phyloP scores from a whole-genome alignment of 2,113 vertebrate genomes.

The Poeciliopsis retropinna region DNA sequence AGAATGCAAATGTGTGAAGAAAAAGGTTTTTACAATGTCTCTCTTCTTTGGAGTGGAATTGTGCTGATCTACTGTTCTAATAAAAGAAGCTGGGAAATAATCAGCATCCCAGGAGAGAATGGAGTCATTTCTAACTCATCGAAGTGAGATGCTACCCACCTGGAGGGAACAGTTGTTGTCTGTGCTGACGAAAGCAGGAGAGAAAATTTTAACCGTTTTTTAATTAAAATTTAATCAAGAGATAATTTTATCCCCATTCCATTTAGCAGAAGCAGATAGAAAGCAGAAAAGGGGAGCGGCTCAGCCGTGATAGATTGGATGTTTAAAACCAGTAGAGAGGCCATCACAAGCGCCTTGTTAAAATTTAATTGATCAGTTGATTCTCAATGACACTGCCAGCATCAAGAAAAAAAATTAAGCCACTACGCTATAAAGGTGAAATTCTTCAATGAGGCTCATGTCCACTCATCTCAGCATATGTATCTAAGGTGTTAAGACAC shows the following conservation, averaged over 20 bases:
- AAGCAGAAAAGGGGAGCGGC: conserved; percentile 39
- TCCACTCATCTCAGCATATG: conserved; percentile 9
- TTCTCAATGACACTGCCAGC: conserved; percentile 62
- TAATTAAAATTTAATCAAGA: conserved; percentile 84
- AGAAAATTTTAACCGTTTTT: conserved; percentile 72
- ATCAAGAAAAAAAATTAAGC: conserved; percentile 51
- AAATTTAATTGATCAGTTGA: conserved; percentile 78
- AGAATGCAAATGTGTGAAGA: conserved; percentile 14
- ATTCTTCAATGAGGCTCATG: conserved; percentile 18
- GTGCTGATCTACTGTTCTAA: conserved; percentile 50
- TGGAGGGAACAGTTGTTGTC: conserved; percentile 54
- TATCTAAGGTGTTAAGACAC: conserved; percentile 2
- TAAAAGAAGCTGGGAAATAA: conserved; percentile 60
- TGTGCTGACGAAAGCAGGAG: conserved; percentile 50
- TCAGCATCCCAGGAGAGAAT: conserved; percentile 37
- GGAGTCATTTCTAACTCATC: conserved; percentile 32
- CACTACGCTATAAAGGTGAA: conserved; percentile 55
- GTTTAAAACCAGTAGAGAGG: conserved; percentile 72
- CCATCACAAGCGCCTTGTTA: conserved; percentile 73
- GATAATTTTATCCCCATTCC: conserved; percentile 70
- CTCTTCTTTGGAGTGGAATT: conserved; percentile 51
- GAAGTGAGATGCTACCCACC: conserved; percentile 35
- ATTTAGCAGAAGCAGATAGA: conserved; percentile 66
- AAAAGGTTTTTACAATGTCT: conserved; percentile 32
- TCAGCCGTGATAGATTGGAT: conserved; percentile 74